A percentile compares a stretch with the other conserved stretches of the same genome.
phyloP scores from a whole-genome alignment of 2,113 vertebrate species.

The Ondatra zibethicus region DNA sequence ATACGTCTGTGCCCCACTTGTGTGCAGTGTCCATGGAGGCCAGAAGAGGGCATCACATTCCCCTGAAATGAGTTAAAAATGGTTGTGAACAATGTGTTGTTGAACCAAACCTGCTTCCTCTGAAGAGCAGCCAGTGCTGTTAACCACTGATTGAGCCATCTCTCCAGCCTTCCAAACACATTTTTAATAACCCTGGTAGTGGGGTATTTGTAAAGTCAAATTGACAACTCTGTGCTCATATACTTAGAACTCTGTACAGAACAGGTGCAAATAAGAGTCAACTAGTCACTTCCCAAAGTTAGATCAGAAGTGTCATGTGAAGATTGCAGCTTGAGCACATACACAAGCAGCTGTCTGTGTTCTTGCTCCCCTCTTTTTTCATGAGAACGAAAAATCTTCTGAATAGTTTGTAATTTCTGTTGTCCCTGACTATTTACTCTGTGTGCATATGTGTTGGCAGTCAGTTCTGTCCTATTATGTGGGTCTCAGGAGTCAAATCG shows the following conservation, averaged over 20 bases:
- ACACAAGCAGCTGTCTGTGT: not conserved
- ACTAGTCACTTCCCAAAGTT: not conserved
- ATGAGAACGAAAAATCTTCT: not conserved
- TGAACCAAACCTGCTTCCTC: not conserved
- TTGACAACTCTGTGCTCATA: not conserved
- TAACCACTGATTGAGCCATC: not conserved
- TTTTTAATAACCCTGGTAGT: not conserved
- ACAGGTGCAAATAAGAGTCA: not conserved
- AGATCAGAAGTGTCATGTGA: not conserved
- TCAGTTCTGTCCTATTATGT: not conserved
- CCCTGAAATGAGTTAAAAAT: not conserved
- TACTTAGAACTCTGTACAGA: not conserved
- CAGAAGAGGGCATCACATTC: not conserved
- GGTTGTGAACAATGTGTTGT: not conserved
- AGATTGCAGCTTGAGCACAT: not conserved
- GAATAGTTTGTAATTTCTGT: not conserved
- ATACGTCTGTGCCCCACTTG: not conserved
- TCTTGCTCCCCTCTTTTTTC: conserved; percentile 1
- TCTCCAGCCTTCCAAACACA: not conserved
- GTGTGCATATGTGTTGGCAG: not conserved
- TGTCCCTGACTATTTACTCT: not conserved
- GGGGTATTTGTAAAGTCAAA: not conserved
- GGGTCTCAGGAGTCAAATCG: not conserved
- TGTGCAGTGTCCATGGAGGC: not conserved
- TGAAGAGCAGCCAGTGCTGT: not conserved